Conservation (phyloP, 2,113 vertebrate genomes). For the Pygoscelis antarcticus region DNA sequence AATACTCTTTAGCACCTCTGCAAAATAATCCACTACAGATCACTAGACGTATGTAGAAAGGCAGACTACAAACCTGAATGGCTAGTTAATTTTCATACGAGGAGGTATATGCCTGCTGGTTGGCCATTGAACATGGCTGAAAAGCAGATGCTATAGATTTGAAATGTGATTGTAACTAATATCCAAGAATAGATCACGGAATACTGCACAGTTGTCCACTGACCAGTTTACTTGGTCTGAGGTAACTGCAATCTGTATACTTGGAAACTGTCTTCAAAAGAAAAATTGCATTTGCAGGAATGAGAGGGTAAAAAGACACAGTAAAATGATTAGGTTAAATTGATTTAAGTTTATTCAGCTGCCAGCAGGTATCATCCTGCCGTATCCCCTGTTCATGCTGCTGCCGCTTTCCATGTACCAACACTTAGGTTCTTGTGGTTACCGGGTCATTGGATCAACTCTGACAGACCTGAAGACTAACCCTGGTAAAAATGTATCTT, state of each 20-base stretch:
- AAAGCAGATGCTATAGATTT: not conserved
- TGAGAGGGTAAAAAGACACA: not conserved
- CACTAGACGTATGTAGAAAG: not conserved
- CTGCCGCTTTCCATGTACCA: not conserved
- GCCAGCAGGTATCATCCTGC: not conserved
- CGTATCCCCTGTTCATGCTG: not conserved
- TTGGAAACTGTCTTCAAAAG: not conserved
- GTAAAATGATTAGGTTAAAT: not conserved
- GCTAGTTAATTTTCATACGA: not conserved
- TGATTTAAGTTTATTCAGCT: not conserved
- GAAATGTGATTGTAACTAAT: not conserved
- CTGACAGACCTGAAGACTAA: not conserved
- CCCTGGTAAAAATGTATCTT: not conserved
- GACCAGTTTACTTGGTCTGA: not conserved
- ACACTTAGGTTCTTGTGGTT: not conserved
- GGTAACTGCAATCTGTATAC: not conserved
- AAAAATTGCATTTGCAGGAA: not conserved
- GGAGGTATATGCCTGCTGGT: not conserved
- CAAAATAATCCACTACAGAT: not conserved
- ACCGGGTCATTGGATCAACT: not conserved
- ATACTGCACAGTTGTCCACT: not conserved
- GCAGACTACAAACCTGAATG: not conserved
- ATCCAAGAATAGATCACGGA: not conserved
- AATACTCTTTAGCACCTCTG: not conserved
- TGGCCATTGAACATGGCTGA: not conserved